Conservation (phyloP, 1,140 invertebrate genomes). For the Cyphomyrmex costatus region DNA sequence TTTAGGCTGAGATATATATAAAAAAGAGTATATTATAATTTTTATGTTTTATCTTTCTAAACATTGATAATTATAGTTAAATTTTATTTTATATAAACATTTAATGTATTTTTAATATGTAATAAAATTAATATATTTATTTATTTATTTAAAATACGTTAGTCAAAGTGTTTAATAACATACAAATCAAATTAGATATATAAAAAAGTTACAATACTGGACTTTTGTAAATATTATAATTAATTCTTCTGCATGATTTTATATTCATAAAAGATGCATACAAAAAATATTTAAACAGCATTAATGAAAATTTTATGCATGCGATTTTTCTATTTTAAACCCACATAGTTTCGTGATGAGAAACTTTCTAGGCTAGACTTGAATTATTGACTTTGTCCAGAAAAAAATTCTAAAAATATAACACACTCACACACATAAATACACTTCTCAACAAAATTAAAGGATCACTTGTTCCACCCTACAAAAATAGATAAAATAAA, state of each 20-base stretch:
- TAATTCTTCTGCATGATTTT: background rate
- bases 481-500: too few species aligned
- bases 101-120: conserved; percentile 5
- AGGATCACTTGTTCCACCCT: too few species aligned
- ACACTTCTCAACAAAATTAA: too few species aligned
- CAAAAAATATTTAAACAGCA: conserved; percentile 8
- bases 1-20: background rate
- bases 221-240: background rate
- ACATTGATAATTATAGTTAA: background rate
- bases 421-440: too few species aligned
- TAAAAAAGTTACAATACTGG: background rate
- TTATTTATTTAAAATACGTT: background rate
- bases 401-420: too few species aligned
- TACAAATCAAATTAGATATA: background rate
- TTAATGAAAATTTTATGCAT: background rate
- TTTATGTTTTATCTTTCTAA: background rate
- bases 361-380: background rate
- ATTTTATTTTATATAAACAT: background rate
- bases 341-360: conserved; percentile 26
- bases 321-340: conserved; percentile 17
- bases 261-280: background rate
- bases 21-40: background rate
- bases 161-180: background rate
- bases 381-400: conserved; percentile 45
- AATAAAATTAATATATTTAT: conserved; percentile 14